These are phyloP conservation scores for Macrophya annulata DNA, from an alignment of 2,888 invertebrate genomes.

Conservation along the genomic window DNA sequence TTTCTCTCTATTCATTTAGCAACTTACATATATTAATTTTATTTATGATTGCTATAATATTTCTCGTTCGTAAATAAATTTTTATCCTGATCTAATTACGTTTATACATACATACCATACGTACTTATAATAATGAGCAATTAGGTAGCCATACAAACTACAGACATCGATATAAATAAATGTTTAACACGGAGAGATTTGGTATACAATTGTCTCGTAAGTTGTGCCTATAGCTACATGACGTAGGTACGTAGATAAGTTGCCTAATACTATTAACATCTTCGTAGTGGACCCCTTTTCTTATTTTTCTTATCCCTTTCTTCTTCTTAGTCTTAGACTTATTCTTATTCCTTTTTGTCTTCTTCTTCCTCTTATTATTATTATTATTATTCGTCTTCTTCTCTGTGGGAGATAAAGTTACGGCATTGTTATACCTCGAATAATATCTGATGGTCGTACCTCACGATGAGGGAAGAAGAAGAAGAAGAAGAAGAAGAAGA, in stretches of 20 bases:
- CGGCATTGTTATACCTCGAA: conserved; percentile 33
- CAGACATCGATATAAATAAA: conserved; percentile 6
- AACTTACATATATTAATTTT: too few relatives aligned
- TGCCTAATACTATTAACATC: conserved; percentile 47
- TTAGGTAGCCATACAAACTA: not conserved
- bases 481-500: not conserved
- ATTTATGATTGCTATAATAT: not conserved
- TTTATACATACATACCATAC: too few relatives aligned
- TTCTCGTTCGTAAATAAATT: not conserved
- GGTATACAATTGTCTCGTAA: conserved; percentile 33
- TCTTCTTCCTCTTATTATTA: conserved; percentile 19
- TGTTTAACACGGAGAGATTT: not conserved
- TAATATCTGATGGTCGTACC: conserved; percentile 38
- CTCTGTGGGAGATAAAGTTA: conserved; percentile 44
- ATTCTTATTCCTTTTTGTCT: conserved; percentile 32
- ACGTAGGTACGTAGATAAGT: conserved; percentile 33
- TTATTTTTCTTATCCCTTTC: not conserved
- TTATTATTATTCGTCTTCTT: conserved; percentile 39
- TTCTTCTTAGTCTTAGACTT: not conserved
- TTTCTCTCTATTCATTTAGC: too few relatives aligned
- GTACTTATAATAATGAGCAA: not conserved
- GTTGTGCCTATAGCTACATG: conserved; percentile 26
- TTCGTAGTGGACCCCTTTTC: not conserved
- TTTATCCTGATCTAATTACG: not conserved
- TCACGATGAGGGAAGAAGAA: conserved; percentile 25